Evolutionary conservation across 2,113 vertebrate species (phyloP).

Genomic region (Arizona elegans): DNA sequence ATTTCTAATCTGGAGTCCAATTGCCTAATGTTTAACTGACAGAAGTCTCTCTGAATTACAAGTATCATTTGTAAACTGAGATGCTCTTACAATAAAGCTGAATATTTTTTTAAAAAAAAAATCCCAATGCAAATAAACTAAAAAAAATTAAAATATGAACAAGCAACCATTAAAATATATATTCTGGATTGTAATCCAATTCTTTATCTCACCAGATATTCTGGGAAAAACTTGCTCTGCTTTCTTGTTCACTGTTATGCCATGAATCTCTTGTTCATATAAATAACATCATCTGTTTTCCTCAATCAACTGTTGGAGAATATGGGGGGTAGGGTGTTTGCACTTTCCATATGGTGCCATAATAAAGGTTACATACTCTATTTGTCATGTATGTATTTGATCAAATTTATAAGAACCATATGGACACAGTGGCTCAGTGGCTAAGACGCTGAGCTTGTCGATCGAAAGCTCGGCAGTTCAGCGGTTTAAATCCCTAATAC

Average conservation of each 20-base stretch:
- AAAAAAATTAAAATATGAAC: not conserved
- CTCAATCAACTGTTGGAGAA: not conserved
- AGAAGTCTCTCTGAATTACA: not conserved
- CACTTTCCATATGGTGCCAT: not conserved
- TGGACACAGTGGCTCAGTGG: too few species aligned
- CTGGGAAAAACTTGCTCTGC: not conserved
- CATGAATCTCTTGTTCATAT: not conserved
- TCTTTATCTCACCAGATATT: not conserved
- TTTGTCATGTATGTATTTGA: not conserved
- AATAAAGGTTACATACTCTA: not conserved
- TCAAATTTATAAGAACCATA: not conserved
- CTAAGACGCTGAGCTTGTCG: too few species aligned
- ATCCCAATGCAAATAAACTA: not conserved
- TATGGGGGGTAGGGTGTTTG: not conserved
- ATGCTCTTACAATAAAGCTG: not conserved
- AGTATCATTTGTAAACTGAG: not conserved
- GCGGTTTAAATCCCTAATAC: too few species aligned
- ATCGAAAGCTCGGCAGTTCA: too few species aligned
- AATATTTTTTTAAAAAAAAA: not conserved
- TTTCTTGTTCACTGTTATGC: not conserved
- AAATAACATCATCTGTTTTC: not conserved
- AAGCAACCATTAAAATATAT: slow-evolving; percentile 10
- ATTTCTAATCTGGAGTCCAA: not conserved
- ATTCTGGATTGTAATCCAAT: not conserved
- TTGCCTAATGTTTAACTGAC: not conserved